Conservation (phyloP, 2,888 invertebrate genomes). For the Leuctra nigra region DNA sequence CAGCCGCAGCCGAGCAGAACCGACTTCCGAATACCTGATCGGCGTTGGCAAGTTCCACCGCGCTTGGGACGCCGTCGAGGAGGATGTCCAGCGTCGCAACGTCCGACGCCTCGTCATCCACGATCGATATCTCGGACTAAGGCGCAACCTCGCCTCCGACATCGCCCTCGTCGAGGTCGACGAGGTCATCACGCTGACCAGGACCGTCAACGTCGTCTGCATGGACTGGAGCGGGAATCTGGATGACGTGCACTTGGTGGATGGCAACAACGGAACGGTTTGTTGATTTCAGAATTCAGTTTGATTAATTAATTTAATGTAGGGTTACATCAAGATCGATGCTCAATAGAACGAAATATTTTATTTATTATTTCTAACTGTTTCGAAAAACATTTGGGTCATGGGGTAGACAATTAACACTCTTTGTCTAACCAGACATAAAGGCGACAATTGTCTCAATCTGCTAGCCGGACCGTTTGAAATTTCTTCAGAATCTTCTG, state of each 20-base stretch:
- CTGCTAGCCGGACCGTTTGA: too few relatives aligned
- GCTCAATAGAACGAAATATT: too few relatives aligned
- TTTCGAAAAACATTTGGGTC: too few relatives aligned
- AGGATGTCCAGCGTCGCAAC: not conserved
- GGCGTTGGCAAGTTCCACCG: not conserved
- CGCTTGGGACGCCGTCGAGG: not conserved
- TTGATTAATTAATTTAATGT: too few relatives aligned
- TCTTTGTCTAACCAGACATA: too few relatives aligned
- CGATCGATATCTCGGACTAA: too few relatives aligned
- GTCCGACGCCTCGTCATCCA: not conserved
- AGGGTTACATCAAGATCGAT: too few relatives aligned
- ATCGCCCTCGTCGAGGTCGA: not conserved
- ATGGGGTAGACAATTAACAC: too few relatives aligned
- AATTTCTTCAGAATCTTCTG: too few relatives aligned
- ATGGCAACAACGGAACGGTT: not conserved
- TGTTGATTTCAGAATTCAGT: too few relatives aligned
- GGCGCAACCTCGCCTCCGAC: not conserved
- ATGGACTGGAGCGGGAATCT: not conserved
- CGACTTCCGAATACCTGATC: not conserved
- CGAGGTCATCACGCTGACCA: not conserved
- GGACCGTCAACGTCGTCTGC: not conserved
- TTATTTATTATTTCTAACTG: too few relatives aligned
- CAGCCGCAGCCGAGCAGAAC: not conserved
- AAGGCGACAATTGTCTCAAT: too few relatives aligned
- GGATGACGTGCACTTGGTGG: not conserved